Conservation (phyloP, 1,140 invertebrate species). For the Homarus americanus region DNA sequence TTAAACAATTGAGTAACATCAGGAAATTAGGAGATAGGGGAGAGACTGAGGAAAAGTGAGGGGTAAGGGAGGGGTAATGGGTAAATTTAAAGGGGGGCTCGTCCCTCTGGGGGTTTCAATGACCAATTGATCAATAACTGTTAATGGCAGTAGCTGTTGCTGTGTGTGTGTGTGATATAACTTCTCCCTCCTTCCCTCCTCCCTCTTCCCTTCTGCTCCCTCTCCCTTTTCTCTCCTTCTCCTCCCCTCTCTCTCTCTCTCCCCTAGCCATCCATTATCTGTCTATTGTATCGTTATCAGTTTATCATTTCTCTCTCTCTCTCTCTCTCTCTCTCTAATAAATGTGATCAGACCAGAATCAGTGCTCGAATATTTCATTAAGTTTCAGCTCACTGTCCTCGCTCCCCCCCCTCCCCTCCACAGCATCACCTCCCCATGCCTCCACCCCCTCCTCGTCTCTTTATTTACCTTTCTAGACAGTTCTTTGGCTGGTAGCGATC, state of each 20-base stretch:
- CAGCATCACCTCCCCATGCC: no score
- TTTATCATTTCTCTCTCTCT: neutral
- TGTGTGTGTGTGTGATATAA: no score
- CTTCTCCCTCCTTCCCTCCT: neutral
- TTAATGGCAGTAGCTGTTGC: conserved; percentile 44
- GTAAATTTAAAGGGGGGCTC: neutral
- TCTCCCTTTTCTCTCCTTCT: neutral
- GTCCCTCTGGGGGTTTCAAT: conserved; percentile 51
- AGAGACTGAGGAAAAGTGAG: neutral
- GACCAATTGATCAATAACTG: conserved; percentile 66
- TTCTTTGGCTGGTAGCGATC: no score
- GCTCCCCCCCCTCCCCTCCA: neutral
- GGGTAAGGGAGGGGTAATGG: conserved; percentile 12
- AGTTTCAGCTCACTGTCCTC: neutral
- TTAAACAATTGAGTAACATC: conserved; percentile 53
- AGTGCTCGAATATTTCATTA: no score
- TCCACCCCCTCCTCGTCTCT: neutral
- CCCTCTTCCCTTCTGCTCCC: neutral
- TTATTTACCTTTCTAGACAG: neutral
- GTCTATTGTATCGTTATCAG: no score
- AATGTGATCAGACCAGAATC: no score
- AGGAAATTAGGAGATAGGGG: conserved; percentile 45
- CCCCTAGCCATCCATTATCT: no score
- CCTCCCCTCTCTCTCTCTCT: neutral
- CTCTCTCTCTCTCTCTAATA: conserved; percentile 3